Base-by-base conservation (phyloP, 2,113 vertebrate species). In the Oncorhynchus nerka region DNA sequence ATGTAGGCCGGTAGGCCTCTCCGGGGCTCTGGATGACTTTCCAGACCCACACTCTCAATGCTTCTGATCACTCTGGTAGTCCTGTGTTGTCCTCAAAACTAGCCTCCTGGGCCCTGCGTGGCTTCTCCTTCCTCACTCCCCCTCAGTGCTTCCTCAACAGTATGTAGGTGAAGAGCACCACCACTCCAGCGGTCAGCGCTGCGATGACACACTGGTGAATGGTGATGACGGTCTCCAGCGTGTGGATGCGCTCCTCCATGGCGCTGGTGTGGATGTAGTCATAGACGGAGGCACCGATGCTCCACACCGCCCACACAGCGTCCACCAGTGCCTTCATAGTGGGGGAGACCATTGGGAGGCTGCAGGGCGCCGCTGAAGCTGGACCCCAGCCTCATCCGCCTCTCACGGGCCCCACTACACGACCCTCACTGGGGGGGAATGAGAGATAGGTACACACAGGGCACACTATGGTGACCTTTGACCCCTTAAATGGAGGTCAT, bases 221-320 rank as follows among this genome's bases (percentile, higher is more conserved):
- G 74, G 84, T 88, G 76, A 93, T 86, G 81, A 90, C 81, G 26
- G 89, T 85, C 88, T 94, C 94, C 86, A 94, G 86, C 22, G 90
- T 77, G 75, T 92, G 90, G 83, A 94, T 93, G 70, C 93, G 92
- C 79, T 93, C 92, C 85, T 94, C 93, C 93, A 94, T 94, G 79
- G 93, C 92, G 34, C 77, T 93, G 81, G 93, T 94, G 88, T 94
- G 80, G 78, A 94, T 86, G 88, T 94, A 94, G 89, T 94, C 93
- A 83, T 94, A 94, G 73, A 94, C 87, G 71, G 90, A 93, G 81
- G 88, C 91, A 11, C 89, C 91, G 34, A 94, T 91, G 85, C 93
- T 94, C 94, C 93, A 94, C 79, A 93, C 88, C 0, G 84, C 89
- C 94, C 93, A 94, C 13, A 92, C 77, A 0, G 89, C 92, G 48